A percentile compares a stretch with the other conserved stretches of the same genome.
Evolutionary conservation across 2,797 vertebrate species (phyloP).

Genomic region (Delichon dasypus): DNA sequence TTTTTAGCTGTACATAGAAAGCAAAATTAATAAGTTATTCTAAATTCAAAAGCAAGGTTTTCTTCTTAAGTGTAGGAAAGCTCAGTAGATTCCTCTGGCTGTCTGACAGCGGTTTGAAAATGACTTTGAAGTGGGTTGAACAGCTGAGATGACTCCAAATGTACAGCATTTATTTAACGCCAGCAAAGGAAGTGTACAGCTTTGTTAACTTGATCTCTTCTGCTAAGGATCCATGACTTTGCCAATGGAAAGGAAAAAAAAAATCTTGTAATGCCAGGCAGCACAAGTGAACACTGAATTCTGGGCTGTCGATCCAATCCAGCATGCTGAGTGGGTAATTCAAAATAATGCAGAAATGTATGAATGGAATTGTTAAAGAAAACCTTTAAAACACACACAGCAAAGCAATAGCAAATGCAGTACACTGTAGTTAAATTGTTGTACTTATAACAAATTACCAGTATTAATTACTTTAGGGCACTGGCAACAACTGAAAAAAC

Average conservation of each 20-base stretch:
- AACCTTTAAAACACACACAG: background rate
- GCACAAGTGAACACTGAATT: background rate
- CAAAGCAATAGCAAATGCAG: background rate
- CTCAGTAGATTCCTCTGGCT: background rate
- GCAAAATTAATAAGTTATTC: background rate
- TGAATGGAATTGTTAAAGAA: background rate
- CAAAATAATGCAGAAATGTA: background rate
- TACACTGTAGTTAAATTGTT: background rate
- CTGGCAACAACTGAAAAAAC: background rate
- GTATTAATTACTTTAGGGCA: background rate
- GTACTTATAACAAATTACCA: background rate
- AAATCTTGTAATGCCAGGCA: background rate
- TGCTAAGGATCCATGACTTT: background rate
- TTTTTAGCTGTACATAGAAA: background rate
- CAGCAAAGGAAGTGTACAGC: background rate
- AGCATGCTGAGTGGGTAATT: background rate
- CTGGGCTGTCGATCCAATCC: background rate
- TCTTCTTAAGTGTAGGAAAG: background rate
- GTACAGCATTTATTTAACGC: constrained; percentile 7
- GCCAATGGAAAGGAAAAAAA: background rate
- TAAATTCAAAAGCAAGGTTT: background rate
- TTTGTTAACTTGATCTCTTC: constrained; percentile 27
- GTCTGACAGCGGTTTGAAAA: background rate
- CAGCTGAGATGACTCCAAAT: background rate
- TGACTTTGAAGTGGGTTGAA: background rate